These are phyloP conservation scores for Pseudolaguvia tuberculata DNA, from an alignment of 2,113 vertebrate genomes.

Conservation along the genomic window DNA sequence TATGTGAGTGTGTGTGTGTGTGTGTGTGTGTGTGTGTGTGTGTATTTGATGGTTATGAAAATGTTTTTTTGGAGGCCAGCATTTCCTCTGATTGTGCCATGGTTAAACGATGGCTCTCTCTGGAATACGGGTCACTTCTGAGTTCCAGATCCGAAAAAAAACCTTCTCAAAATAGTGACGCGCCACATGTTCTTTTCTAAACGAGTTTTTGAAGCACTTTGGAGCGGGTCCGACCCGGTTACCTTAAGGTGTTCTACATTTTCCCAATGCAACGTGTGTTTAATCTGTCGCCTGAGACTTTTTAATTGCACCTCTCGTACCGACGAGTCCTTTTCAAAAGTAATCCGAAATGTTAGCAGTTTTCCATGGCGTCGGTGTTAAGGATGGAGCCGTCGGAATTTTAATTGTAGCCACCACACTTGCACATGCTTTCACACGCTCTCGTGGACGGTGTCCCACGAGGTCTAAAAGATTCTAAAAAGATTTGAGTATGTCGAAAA, in stretches of 20 bases:
- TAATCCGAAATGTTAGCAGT: conserved; percentile 65
- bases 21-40: conserved; percentile 14
- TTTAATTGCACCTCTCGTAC: conserved; percentile 61
- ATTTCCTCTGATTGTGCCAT: conserved; percentile 71
- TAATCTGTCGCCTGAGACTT: conserved; percentile 63
- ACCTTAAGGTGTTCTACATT: conserved; percentile 48
- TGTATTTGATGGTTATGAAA: conserved; percentile 48
- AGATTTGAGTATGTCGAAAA: conserved; percentile 75
- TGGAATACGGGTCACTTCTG: conserved; percentile 55
- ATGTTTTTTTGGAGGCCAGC: conserved; percentile 65
- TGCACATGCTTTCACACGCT: conserved; percentile 55
- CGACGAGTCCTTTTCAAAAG: conserved; percentile 50
- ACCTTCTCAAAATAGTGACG: conserved; percentile 62
- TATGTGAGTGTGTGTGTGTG: not conserved
- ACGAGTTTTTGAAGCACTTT: conserved; percentile 7
- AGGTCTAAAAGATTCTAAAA: conserved; percentile 72
- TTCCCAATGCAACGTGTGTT: conserved; percentile 61
- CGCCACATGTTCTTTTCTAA: conserved; percentile 20
- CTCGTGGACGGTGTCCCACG: conserved; percentile 61
- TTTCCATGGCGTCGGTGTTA: conserved; percentile 56
- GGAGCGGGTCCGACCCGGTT: conserved; percentile 40
- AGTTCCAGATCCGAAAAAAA: conserved; percentile 57
- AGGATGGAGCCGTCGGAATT: conserved; percentile 62
- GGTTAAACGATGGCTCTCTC: conserved; percentile 62
- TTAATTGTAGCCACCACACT: conserved; percentile 71